Evolutionary conservation across 2,113 vertebrate genomes (phyloP), one percentile per base, ranked within the genome.

Genomic region (Machaerirhynchus nigripectus): DNA sequence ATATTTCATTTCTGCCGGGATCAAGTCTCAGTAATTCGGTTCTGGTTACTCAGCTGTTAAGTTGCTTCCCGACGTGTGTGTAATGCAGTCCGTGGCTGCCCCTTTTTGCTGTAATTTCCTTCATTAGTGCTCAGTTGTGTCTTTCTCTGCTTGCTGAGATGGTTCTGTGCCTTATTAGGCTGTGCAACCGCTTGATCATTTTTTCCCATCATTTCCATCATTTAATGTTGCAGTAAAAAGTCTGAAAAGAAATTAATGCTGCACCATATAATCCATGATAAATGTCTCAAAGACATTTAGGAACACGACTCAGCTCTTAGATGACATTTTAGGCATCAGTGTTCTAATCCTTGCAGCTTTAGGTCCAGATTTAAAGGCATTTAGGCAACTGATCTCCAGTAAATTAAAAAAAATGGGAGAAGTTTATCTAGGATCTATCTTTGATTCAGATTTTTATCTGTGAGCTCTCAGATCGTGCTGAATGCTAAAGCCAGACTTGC

Each of bases 11-110:
- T 78, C 28, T 71, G 31, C 6, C 0, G 13, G n/a, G 44, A 63
- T 60, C 39, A 31, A 49, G 55, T 10, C 68, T 59, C 68, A 86
- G 2, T 50, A 47, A 61, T 47, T 42, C 2, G 8, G 37, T 28
- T 68, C 18, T 21, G 23, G 77, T 64, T 93, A 44, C 47, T 91
- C 90, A 55, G 60, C 68, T 90, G 71, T 77, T 96, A 92, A 93
- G 94, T 88, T 53, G 1, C 15, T 77, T 87, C 90, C 60, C 53
- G 56, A 71, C 24, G 15, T 1, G 19, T 21, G 30, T 63, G 63
- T 71, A 59, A 63, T 39, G 68, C 64, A 37, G 47, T 24, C 52
- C 78, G 30, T 75, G 91, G 46, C 87, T 84, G 55, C 22, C 60
- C 27, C 31, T 90, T 95, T 80, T 84, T 84, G 59, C 64, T 81